Base-by-base conservation (phyloP, 2,113 vertebrate species). In the Pachypanchax playfairii region DNA sequence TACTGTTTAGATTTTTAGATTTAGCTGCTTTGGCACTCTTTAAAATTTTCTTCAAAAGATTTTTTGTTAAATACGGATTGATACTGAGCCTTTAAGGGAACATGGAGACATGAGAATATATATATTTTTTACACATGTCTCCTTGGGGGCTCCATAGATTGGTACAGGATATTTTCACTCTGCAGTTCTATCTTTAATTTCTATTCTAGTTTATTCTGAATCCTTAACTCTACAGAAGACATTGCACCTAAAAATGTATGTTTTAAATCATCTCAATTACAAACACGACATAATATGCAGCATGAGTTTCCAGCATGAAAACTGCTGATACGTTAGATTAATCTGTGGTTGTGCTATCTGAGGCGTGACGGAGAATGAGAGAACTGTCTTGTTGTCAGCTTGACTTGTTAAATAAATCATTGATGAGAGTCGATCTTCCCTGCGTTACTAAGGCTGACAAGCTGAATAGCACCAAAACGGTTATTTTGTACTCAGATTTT, bases 371-470 rank as follows among this genome's bases (percentile, higher is more conserved):
- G 42, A 36, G 41, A 33, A 4, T 42, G 38, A 67, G 48, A 52
- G 72, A 59, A 38, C 43, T 33, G 26, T 53, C 9, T 25, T 35
- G 18, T 48, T 61, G 35, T 71, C 24, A 43, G 44, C 42, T 29
- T 41, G 36, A 64, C 69, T 49, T 38, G 18, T 2, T 26, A 35
- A 70, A 54, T 39, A 57, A 65, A 62, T 63, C n/a, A 5, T 1
- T 65, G 52, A 68, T 65, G 20, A 56, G 38, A 52, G 36, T 9
- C 51, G 33, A 53, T 71, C 44, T 25, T 43, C 54, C 14, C 48
- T n/a, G 14, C 4, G 13, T 42, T 44, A 43, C 44, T 2, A 28
- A 36, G 54, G 24, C 28, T 39, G 14, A 20, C 21, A 22, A 17
- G 33, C 46, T 48, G 33, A 38, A 38, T 15, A 21, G n/a, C 2